Percentiles rank a stretch among this genome's conserved stretches.
Evolutionary conservation across 2,113 vertebrate species (phyloP).

Genomic region (Phyllostomus discolor): DNA sequence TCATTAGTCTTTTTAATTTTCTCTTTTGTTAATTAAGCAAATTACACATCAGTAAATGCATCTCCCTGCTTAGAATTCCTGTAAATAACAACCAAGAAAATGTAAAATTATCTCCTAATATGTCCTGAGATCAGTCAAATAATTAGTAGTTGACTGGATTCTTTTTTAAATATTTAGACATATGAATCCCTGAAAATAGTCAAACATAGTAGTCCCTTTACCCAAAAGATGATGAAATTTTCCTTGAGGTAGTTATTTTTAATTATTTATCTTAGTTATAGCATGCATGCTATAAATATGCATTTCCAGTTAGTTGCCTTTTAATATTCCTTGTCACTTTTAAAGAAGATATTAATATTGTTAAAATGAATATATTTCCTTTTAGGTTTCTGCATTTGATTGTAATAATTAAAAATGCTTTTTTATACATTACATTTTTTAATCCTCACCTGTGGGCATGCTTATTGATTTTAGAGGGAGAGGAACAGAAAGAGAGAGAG

Average conservation of each 20-base stretch:
- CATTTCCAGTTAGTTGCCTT: not conserved
- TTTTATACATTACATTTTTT: not conserved
- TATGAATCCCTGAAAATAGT: not conserved
- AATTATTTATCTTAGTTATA: not conserved
- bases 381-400: not conserved
- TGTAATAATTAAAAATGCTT: not conserved
- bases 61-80: not conserved
- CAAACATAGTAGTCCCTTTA: not conserved
- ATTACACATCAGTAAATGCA: not conserved
- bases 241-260: not conserved
- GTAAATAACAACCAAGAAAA: not conserved
- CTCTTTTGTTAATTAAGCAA: not conserved
- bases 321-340: not conserved
- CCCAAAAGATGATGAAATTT: not conserved
- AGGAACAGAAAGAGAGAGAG: no score
- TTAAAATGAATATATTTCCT: conserved; percentile 5
- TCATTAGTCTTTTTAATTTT: not conserved
- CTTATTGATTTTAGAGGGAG: no score
- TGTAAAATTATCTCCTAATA: not conserved
- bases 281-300: not conserved
- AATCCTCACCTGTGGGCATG: no score
- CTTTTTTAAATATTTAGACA: not conserved
- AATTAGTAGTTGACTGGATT: not conserved
- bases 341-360: not conserved
- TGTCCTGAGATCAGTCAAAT: not conserved